These are phyloP conservation scores for Campylomormyrus numenius DNA, from an alignment of 2,113 vertebrate species.

Conservation along the genomic window DNA sequence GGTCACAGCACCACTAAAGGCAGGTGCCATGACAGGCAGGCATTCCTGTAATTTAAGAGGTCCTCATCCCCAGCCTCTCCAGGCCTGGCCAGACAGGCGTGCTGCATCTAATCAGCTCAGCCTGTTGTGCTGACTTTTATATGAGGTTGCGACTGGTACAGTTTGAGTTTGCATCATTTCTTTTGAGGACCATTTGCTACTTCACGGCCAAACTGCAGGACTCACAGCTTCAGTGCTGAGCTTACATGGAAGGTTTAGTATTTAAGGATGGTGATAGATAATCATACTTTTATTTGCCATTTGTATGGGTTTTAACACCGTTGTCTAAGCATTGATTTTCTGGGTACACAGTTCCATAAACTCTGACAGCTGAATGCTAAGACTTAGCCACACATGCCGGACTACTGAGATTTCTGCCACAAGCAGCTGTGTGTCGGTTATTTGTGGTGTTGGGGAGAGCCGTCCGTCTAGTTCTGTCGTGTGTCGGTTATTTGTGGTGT, in stretches of 20 bases:
- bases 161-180: not conserved
- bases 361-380: constrained; percentile 64
- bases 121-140: not conserved
- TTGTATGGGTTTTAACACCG: not conserved
- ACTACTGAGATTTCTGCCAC: constrained; percentile 52
- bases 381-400: constrained; percentile 35
- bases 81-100: not conserved
- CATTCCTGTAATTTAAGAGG: not conserved
- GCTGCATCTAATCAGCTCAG: not conserved
- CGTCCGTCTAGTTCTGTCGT: not conserved
- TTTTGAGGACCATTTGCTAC: not conserved
- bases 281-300: not conserved
- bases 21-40: not conserved
- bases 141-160: not conserved
- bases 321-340: constrained; percentile 57
- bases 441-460: not conserved
- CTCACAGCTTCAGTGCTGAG: constrained; percentile 28
- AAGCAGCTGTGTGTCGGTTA: not conserved
- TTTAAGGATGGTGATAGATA: not conserved
- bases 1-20: not conserved
- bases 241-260: constrained; percentile 46
- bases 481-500: too few relatives aligned
- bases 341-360: constrained; percentile 61
- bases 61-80: constrained; percentile 18
- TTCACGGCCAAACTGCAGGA: not conserved